Evolutionary conservation across 2,113 vertebrate species (phyloP).

Genomic region (Oreochromis spilurus): DNA sequence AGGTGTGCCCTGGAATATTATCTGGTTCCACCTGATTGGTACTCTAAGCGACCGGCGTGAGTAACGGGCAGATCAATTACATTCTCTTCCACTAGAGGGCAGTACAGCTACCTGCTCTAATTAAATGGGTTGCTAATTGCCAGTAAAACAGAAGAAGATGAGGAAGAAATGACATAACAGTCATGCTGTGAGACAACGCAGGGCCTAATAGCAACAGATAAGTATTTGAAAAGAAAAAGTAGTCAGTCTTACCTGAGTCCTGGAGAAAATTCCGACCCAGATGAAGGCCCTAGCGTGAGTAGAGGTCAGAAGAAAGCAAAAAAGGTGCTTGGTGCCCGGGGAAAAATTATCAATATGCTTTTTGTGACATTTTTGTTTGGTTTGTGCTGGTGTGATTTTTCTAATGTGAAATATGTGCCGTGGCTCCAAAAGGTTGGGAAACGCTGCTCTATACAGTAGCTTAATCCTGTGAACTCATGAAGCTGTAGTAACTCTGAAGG

Average conservation of each 20-base stretch:
- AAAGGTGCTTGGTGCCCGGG: rapidly evolving
- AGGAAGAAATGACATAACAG: neutral
- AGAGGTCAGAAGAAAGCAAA: neutral
- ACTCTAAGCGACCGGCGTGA: neutral
- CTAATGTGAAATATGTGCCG: neutral
- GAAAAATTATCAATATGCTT: rapidly evolving
- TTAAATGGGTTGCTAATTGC: neutral
- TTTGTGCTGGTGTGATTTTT: neutral
- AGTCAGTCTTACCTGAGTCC: neutral
- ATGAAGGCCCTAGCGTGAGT: neutral
- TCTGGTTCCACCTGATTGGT: no score
- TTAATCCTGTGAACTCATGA: neutral
- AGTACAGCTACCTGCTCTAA: neutral
- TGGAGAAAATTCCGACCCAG: neutral
- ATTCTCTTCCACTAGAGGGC: neutral
- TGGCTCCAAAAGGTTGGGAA: neutral
- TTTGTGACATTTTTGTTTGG: neutral
- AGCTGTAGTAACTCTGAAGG: neutral
- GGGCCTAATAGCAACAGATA: neutral
- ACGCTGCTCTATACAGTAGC: neutral
- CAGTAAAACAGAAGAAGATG: neutral
- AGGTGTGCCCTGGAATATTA: no score
- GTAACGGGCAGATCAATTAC: neutral
- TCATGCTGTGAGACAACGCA: neutral
- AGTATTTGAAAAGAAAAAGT: neutral